Evolutionary conservation across 1,140 invertebrate species (phyloP), one percentile per base, ranked within the genome.

Genomic region (Dendroctonus valens): DNA sequence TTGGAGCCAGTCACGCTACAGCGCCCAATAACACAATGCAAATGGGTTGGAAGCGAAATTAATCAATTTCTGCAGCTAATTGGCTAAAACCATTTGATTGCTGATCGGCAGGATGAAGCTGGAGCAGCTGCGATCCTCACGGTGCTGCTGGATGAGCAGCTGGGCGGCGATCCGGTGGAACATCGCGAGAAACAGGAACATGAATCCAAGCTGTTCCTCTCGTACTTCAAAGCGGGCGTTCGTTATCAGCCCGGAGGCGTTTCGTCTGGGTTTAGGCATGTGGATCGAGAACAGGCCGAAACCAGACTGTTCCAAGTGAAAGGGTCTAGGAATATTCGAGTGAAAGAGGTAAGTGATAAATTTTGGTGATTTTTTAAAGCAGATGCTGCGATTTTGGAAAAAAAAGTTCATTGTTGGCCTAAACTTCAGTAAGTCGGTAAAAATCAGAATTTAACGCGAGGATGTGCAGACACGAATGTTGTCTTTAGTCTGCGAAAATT

Each of bases 231-330:
- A 72, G 83, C 86, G 69, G 89, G 91, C 42, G 81, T 90, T 44
- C 84, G 92, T 50, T 96, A 96, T 77, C 78, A 92, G 52, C 84
- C 89, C 63, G 94, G 94, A 7, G 94, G 94, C 11, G 85, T 91
- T 48, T 84, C 86, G 9, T 90, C 87, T 41, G 93, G 94, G 0
- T 96, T 96, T 79, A 87, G 86, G 64, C 91, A 94, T 75, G 89
- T 94, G 5, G 84, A 87, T 69, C 89, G 85, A 7, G 88, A 93
- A 74, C 85, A 86, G 6, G 85, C 86, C 48, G 84, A 88, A 67
- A 91, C 90, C 72, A 83, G 89, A 65, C 81, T 96, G 9, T 91
- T 94, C 81, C 91, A 94, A 73, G 88, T 96, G 42, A 96, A 96
- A 78, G 94, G 94, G 55, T 94, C 94, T 73, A 86, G 87, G 65